A percentile compares a stretch with the other conserved stretches of the same genome.
Conservation (phyloP, 1,140 invertebrate genomes). For the Uloborus diversus region DNA sequence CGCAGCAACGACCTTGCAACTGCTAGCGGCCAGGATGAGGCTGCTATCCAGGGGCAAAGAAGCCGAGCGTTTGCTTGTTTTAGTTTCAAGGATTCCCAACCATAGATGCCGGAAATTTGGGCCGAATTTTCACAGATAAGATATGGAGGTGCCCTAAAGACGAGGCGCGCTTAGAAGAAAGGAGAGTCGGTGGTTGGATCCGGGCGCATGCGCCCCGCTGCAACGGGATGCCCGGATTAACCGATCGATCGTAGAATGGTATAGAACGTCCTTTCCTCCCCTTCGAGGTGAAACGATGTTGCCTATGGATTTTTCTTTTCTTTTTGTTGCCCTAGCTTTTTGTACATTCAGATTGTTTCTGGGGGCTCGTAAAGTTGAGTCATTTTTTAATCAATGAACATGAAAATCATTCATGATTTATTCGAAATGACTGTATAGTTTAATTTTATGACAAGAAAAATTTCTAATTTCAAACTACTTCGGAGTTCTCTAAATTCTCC, state of each 20-base stretch:
- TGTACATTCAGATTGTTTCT: no score
- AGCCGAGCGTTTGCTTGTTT: slow-evolving; percentile 16
- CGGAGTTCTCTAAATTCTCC: no score
- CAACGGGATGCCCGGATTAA: neutral
- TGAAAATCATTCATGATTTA: no score
- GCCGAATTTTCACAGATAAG: slow-evolving; percentile 43
- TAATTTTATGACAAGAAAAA: no score
- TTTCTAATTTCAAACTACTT: no score
- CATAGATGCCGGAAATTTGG: neutral
- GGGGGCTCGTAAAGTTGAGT: no score
- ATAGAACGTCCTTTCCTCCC: neutral
- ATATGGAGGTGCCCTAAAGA: slow-evolving; percentile 47
- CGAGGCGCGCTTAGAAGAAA: slow-evolving; percentile 27
- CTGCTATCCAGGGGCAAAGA: slow-evolving; percentile 39
- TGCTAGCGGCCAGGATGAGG: slow-evolving; percentile 16
- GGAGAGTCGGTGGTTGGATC: slow-evolving; percentile 23
- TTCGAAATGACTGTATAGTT: no score
- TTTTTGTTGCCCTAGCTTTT: no score
- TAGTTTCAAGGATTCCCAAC: slow-evolving; percentile 3
- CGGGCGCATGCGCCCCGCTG: slow-evolving; percentile 24
- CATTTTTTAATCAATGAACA: no score
- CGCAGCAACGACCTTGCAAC: slow-evolving; percentile 36
- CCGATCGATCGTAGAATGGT: slow-evolving; percentile 18
- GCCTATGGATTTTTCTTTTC: no score
- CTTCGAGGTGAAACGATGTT: neutral